Base-by-base conservation (phyloP, 2,888 invertebrate genomes). In the Drosophila eohydei region DNA sequence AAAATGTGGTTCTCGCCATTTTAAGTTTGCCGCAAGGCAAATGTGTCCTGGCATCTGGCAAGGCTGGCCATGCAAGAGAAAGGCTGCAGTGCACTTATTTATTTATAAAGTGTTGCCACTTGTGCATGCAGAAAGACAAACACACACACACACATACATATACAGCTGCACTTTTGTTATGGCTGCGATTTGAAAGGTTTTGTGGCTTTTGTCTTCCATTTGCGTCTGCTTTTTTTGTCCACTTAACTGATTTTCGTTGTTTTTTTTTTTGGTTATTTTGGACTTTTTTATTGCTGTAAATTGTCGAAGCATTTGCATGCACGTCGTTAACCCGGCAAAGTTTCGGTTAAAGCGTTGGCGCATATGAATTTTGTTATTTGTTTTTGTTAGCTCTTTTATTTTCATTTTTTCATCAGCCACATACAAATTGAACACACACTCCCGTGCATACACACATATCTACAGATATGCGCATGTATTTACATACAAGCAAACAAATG, bases 301-400 rank as follows among this genome's bases (percentile, higher is more conserved):
- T 78, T 64, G 79, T 70, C 41, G 65, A 54, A 82, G 51, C 82
- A 87, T 87, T 87, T 87, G 89, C 89, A 87, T 87, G 80, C 89
- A 62, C 62, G 62, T 71, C 88, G 65, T 71, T 67, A 82, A 71
- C 74, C 70, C 70, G 71, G 67, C 64, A 36, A 69, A 82, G 68
- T 64, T 71, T 70, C 66, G 52, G 76, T 30, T 55, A 51, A 65
- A 72, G 44, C 63, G 68, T 63, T 80, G 79, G 54, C 78, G 81
- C 81, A 81, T 81, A 78, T 78, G 78, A 76, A 80, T 80, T 71
- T 71, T 64, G 62, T 76, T 73, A 63, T 76, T 71, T 71, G 26
- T 61, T 63, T 74, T 56, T 62, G 30, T 68, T 60, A 46, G 38
- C 54, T 54, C 54, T 12, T 63, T 50, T 12, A 64, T 54, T 59